phyloP scores from a whole-genome alignment of 2,113 vertebrate species.

The Poecile atricapillus region DNA sequence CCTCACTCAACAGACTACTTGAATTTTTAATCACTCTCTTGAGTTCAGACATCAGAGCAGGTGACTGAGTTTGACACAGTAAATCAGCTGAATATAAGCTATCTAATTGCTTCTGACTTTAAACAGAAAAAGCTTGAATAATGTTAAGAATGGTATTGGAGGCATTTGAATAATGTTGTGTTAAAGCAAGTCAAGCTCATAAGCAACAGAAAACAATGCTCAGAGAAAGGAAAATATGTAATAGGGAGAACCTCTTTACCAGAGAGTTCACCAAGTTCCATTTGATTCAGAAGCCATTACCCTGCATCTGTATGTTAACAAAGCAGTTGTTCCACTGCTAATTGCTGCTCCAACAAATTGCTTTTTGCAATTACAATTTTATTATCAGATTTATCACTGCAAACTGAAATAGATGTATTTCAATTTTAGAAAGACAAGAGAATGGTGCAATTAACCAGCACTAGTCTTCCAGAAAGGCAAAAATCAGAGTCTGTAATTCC shows the following conservation, averaged over 20 bases:
- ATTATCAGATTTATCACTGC: conserved; percentile 46
- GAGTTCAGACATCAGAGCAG: conserved; percentile 13
- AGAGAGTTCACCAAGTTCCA: neutral
- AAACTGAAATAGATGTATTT: conserved; percentile 46
- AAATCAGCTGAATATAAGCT: conserved; percentile 2
- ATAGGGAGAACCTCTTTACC: neutral
- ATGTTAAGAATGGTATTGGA: neutral
- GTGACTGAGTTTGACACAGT: neutral
- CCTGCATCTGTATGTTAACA: conserved; percentile 38
- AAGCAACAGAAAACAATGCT: neutral
- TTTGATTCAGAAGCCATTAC: conserved; percentile 30
- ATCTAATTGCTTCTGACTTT: conserved; percentile 23
- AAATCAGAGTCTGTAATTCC: neutral
- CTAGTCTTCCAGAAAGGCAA: neutral
- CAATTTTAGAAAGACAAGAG: conserved; percentile 33
- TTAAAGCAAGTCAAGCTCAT: conserved; percentile 20
- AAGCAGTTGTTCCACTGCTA: conserved; percentile 57
- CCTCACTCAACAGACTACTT: neutral
- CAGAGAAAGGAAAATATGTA: neutral
- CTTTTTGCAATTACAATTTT: conserved; percentile 57
- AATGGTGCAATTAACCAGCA: conserved; percentile 10
- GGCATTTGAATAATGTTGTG: neutral
- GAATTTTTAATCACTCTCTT: neutral
- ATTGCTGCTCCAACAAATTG: conserved; percentile 48
- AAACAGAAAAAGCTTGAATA: neutral